Conservation (phyloP, 1,140 invertebrate genomes). For the Drosophila subobscura region DNA sequence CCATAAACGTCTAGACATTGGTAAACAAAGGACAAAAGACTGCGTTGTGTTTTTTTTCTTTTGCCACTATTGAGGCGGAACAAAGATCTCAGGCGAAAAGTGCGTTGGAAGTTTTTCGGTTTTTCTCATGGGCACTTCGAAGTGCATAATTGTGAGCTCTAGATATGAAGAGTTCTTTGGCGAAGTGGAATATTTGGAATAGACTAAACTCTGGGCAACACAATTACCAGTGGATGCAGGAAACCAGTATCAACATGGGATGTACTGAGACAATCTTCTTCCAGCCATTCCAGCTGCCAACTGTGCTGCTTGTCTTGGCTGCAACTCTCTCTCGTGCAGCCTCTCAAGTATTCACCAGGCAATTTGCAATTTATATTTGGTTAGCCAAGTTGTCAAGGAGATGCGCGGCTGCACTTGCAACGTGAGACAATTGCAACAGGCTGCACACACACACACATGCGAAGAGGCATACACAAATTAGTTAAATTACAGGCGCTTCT, state of each 20-base stretch:
- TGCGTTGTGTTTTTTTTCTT: background rate
- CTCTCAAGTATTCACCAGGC: constrained; percentile 26
- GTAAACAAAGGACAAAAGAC: constrained; percentile 74
- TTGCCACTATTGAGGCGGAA: constrained; percentile 38
- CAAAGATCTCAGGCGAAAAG: constrained; percentile 42
- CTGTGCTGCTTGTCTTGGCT: constrained; percentile 13
- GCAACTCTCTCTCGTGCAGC: background rate
- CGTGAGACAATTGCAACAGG: constrained; percentile 60
- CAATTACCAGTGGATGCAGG: too few species aligned
- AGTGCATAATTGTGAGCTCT: constrained; percentile 10
- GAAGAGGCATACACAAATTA: constrained; percentile 59
- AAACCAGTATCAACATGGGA: background rate
- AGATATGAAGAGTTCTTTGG: background rate
- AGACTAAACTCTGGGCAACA: background rate
- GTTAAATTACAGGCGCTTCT: constrained; percentile 76
- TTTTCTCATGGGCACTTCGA: constrained; percentile 7
- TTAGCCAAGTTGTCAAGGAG: constrained; percentile 46
- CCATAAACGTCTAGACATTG: constrained; percentile 73
- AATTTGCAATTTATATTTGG: constrained; percentile 59
- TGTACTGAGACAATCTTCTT: background rate
- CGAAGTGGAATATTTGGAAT: background rate
- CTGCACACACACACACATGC: constrained; percentile 14
- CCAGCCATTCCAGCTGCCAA: constrained; percentile 15
- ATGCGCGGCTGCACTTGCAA: constrained; percentile 37
- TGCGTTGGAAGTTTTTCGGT: constrained; percentile 30